phyloP scores from a whole-genome alignment of 2,113 vertebrate species.

The Pyrgilauda ruficollis region DNA sequence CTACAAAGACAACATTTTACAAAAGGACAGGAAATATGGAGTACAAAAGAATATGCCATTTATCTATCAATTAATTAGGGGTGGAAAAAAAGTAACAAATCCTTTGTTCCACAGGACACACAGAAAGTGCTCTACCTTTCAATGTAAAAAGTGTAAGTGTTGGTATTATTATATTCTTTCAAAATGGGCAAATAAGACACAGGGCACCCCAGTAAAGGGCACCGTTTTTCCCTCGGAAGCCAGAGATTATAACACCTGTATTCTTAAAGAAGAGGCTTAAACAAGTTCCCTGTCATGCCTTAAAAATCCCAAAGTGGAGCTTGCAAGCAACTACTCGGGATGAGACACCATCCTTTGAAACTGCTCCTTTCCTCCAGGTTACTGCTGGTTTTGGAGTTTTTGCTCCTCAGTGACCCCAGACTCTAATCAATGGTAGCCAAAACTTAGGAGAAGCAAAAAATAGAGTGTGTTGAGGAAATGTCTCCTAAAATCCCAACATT shows the following conservation, averaged over 20 bases:
- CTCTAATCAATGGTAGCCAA: not conserved
- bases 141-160: not conserved
- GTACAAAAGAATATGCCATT: not conserved
- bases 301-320: not conserved
- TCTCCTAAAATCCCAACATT: not conserved
- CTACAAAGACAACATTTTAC: not conserved
- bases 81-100: not conserved
- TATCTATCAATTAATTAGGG: not conserved
- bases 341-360: not conserved
- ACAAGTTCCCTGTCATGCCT: not conserved
- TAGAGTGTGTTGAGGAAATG: not conserved
- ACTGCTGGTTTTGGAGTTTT: not conserved
- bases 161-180: not conserved
- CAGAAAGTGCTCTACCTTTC: not conserved
- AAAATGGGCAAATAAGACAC: not conserved
- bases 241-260: not conserved
- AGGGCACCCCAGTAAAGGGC: not conserved
- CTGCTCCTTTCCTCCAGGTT: not conserved
- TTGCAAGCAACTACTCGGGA: not conserved
- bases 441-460: not conserved
- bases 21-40: not conserved
- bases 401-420: not conserved
- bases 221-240: not conserved
- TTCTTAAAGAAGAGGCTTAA: not conserved
- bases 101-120: not conserved